Evolutionary conservation across 2,113 vertebrate genomes (phyloP).

Genomic region (Ceyx cyanopectus): DNA sequence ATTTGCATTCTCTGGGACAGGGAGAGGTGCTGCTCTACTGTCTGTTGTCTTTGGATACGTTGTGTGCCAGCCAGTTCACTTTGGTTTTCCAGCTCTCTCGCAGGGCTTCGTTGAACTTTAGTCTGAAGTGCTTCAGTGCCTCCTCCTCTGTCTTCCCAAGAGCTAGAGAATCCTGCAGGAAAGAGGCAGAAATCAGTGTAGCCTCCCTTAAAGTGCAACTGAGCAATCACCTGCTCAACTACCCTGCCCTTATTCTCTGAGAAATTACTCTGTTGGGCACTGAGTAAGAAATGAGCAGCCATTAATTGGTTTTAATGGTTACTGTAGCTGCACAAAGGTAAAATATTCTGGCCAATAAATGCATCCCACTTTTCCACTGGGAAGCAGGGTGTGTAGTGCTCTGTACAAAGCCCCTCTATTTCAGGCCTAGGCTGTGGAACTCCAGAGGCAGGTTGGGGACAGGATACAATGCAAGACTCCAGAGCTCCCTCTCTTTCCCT

Average conservation of each 20-base stretch:
- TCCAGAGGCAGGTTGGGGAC: background rate
- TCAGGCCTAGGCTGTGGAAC: background rate
- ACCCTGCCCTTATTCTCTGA: background rate
- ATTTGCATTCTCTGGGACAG: background rate
- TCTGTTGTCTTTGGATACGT: constrained; percentile 95
- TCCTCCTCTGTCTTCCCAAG: constrained; percentile 94
- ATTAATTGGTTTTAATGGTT: background rate
- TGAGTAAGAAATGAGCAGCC: background rate
- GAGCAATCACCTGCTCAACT: background rate
- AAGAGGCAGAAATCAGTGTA: background rate
- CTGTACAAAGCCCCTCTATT: background rate
- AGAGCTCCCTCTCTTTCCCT: background rate
- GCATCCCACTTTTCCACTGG: background rate
- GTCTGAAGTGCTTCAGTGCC: constrained; percentile 94
- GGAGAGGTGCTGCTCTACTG: constrained; percentile 65
- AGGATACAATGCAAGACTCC: too few relatives aligned
- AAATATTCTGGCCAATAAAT: background rate
- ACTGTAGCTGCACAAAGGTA: background rate
- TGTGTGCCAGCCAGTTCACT: constrained; percentile 99
- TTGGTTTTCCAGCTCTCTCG: constrained; percentile 99
- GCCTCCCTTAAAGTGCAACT: background rate
- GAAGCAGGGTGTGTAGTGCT: background rate
- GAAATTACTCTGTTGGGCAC: background rate
- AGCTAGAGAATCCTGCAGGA: constrained; percentile 90
- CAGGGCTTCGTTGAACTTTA: constrained; percentile 97